These are phyloP conservation scores for Neomorphus geoffroyi DNA, from an alignment of 2,797 vertebrate species.

Conservation along the genomic window DNA sequence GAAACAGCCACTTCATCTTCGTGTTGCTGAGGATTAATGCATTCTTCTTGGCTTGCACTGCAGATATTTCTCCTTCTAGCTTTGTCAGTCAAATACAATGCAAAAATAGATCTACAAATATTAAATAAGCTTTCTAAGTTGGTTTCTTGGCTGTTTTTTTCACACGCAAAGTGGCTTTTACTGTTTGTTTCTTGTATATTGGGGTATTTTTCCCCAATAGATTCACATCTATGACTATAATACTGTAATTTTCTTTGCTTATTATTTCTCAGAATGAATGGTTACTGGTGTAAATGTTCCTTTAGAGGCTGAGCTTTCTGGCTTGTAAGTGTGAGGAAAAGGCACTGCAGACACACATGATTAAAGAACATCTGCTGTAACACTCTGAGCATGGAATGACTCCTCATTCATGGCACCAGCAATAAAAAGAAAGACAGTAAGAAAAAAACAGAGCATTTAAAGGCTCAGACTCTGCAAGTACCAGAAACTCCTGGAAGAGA, in stretches of 20 bases:
- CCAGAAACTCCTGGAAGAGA: constrained; percentile 17
- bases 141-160: background rate
- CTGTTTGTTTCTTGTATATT: background rate
- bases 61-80: background rate
- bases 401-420: background rate
- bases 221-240: background rate
- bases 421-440: background rate
- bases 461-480: background rate
- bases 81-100: background rate
- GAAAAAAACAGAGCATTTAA: background rate
- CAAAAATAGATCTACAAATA: constrained; percentile 24
- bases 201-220: background rate
- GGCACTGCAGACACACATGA: background rate
- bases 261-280: background rate
- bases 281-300: background rate
- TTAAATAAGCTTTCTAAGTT: background rate
- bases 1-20: background rate
- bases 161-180: background rate
- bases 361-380: background rate
- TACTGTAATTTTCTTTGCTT: background rate
- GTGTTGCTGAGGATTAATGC: background rate
- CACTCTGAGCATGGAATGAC: background rate
- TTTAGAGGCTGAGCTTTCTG: background rate
- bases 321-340: background rate
- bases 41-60: background rate